These are phyloP conservation scores for Icerya purchasi DNA, from an alignment of 2,888 invertebrate genomes.

Conservation along the genomic window DNA sequence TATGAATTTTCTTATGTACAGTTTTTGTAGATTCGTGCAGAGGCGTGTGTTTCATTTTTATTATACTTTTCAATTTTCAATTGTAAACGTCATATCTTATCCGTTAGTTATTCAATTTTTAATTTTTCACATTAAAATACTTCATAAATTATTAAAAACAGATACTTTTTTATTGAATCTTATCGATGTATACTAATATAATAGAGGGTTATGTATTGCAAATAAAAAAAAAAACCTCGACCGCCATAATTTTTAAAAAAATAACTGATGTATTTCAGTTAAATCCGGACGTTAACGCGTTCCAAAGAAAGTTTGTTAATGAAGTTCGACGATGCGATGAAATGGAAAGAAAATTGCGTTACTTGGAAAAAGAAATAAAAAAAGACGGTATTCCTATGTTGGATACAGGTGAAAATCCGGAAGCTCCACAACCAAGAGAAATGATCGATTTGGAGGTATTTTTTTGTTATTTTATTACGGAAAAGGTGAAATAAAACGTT, in stretches of 20 bases:
- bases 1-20: too few species aligned
- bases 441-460: slow-evolving; percentile 93
- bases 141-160: neutral
- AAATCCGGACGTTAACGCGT: slow-evolving; percentile 92
- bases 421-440: slow-evolving; percentile 96
- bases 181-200: neutral
- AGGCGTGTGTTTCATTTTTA: too few species aligned
- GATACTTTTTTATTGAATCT: neutral
- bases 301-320: slow-evolving; percentile 95
- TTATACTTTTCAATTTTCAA: too few species aligned
- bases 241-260: neutral
- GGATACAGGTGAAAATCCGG: slow-evolving; percentile 94
- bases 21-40: too few species aligned
- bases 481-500: too few species aligned
- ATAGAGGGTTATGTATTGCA: neutral
- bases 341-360: slow-evolving; percentile 92
- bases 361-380: slow-evolving; percentile 89
- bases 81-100: too few species aligned
- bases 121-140: too few species aligned
- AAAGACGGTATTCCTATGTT: slow-evolving; percentile 93
- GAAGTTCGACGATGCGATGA: slow-evolving; percentile 95
- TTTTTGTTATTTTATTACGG: too few species aligned
- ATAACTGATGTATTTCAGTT: slow-evolving; percentile 34
- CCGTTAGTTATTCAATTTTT: too few species aligned
- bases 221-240: neutral